phyloP scores from a whole-genome alignment of 2,797 vertebrate genomes.

The Oceanodroma leucorhoa region DNA sequence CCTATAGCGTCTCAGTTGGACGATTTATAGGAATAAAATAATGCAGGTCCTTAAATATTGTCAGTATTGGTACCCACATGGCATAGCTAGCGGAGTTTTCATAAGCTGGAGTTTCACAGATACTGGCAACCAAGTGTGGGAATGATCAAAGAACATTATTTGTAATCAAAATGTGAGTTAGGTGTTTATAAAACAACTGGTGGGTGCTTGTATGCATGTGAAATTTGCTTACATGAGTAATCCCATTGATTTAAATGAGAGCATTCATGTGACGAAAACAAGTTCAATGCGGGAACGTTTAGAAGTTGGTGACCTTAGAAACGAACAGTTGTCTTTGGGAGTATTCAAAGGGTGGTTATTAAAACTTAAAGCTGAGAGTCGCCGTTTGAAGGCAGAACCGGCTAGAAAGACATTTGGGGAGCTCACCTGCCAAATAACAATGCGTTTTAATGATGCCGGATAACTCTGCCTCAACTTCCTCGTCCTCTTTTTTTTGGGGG shows the following conservation, averaged over 20 bases:
- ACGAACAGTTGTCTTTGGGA: neutral
- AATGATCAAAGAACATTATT: constrained; percentile 28
- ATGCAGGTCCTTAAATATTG: neutral
- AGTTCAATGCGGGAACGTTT: neutral
- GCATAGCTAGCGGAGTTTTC: neutral
- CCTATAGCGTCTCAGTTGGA: neutral
- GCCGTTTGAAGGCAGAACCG: neutral
- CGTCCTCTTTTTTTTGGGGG: constrained; percentile 19
- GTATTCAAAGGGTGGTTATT: constrained; percentile 11
- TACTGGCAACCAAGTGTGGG: neutral
- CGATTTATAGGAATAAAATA: neutral
- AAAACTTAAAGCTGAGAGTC: neutral
- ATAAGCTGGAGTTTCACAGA: neutral
- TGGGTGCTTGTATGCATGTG: neutral
- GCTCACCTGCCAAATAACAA: constrained; percentile 35
- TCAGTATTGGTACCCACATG: neutral
- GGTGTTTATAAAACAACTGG: constrained; percentile 33
- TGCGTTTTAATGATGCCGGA: neutral
- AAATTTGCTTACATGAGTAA: constrained; percentile 42
- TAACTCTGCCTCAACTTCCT: constrained; percentile 63
- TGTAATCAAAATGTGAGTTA: constrained; percentile 42
- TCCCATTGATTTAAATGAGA: constrained; percentile 46
- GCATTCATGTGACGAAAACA: constrained; percentile 37
- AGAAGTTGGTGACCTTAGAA: constrained; percentile 51
- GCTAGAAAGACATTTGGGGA: neutral